phyloP scores from a whole-genome alignment of 1,140 invertebrate species.

The Ips nitidus region DNA sequence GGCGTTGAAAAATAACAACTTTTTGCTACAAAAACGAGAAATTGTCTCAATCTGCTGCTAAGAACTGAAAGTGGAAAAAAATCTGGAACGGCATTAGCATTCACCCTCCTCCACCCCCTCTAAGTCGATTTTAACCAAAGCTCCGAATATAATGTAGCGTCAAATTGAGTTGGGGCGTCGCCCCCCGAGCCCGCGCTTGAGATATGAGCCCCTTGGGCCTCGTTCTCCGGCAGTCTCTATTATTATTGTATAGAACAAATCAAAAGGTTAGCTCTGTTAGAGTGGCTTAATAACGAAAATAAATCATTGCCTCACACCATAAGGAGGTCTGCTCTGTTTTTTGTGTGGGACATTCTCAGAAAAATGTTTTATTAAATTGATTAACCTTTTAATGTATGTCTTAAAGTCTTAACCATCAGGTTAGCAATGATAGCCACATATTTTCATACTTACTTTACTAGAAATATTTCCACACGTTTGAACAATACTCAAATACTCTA shows the following conservation, averaged over 20 bases:
- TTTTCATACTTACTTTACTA: no score
- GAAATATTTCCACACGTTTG: no score
- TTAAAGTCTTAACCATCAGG: no score
- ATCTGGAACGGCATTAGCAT: constrained; percentile 13
- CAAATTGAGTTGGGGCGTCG: constrained; percentile 51
- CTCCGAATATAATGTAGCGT: constrained; percentile 53
- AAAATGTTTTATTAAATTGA: background rate
- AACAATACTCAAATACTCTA: no score
- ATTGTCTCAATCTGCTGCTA: no score
- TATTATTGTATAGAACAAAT: constrained; percentile 56
- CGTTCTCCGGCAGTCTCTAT: constrained; percentile 53
- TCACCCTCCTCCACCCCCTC: constrained; percentile 10
- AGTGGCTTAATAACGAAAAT: constrained; percentile 52
- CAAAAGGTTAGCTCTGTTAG: constrained; percentile 50
- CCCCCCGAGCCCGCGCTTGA: constrained; percentile 44
- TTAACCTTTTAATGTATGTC: background rate
- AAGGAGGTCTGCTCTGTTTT: constrained; percentile 33
- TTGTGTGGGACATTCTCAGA: background rate
- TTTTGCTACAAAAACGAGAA: no score
- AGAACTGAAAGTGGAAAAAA: no score
- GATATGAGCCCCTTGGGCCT: constrained; percentile 52
- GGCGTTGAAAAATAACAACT: no score
- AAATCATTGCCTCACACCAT: constrained; percentile 46
- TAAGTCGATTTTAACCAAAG: constrained; percentile 46
- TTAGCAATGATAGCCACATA: no score